Evolutionary conservation across 2,888 invertebrate species (phyloP).

Genomic region (Orthosia gothica): DNA sequence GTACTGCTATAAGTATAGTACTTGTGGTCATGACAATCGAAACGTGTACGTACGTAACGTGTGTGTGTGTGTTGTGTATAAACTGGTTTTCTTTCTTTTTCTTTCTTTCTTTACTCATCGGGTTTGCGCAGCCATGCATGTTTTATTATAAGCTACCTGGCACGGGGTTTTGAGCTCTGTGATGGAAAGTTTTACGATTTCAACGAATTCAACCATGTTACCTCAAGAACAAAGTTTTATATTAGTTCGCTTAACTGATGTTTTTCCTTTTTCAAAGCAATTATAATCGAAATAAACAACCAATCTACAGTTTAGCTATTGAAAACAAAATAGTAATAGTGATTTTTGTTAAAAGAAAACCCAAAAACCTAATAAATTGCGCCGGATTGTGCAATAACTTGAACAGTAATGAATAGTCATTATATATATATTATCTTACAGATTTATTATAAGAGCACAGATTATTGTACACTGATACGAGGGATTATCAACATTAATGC

Average conservation of each 20-base stretch:
- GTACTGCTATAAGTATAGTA: too few relatives aligned
- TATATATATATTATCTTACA: background rate
- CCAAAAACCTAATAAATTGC: background rate
- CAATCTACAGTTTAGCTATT: background rate
- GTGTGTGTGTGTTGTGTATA: too few relatives aligned
- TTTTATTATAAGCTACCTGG: too few relatives aligned
- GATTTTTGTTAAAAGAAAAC: background rate
- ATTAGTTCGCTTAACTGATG: background rate
- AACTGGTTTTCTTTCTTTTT: too few relatives aligned
- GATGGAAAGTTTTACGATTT: too few relatives aligned
- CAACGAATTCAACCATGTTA: too few relatives aligned
- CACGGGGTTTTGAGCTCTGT: too few relatives aligned
- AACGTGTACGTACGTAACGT: too few relatives aligned
- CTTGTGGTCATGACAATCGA: too few relatives aligned
- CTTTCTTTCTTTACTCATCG: too few relatives aligned
- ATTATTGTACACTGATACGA: constrained; percentile 19
- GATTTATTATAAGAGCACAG: constrained; percentile 5
- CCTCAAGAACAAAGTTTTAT: too few relatives aligned
- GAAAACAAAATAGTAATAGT: background rate
- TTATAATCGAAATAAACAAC: background rate
- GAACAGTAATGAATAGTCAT: background rate
- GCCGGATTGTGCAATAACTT: background rate
- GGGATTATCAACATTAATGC: constrained; percentile 28
- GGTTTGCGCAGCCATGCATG: too few relatives aligned
- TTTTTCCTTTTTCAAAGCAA: background rate